phyloP scores from a whole-genome alignment of 2,888 invertebrate genomes.

The Eulithis testata region DNA sequence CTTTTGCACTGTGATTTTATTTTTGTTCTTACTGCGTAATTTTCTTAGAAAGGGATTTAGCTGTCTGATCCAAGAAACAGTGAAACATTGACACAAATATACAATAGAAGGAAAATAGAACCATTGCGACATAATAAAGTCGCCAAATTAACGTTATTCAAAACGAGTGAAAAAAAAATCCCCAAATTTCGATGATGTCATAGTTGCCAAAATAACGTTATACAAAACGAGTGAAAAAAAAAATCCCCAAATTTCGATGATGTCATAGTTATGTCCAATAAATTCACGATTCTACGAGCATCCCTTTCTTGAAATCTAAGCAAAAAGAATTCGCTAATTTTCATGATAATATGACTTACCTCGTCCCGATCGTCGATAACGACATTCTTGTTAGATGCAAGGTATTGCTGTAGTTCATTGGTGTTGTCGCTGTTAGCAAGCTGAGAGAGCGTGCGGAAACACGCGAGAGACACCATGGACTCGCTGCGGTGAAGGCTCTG shows the following conservation, averaged over 20 bases:
- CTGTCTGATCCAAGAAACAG: too few species aligned
- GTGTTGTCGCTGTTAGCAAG: slow-evolving; percentile 93
- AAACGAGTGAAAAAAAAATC: background rate
- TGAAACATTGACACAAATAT: too few species aligned
- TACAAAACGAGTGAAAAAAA: background rate
- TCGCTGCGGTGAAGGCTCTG: slow-evolving; percentile 95
- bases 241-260: background rate
- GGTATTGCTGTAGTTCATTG: slow-evolving; percentile 90
- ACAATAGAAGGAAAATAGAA: background rate
- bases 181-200: background rate
- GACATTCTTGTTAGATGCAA: slow-evolving; percentile 92
- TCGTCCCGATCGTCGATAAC: slow-evolving; percentile 95
- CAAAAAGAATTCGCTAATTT: too few species aligned
- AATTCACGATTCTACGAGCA: background rate
- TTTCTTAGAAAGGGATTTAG: too few species aligned
- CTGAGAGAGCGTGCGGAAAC: slow-evolving; percentile 91
- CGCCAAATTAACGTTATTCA: background rate
- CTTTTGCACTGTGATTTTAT: too few species aligned
- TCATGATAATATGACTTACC: slow-evolving; percentile 74
- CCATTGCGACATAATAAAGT: background rate
- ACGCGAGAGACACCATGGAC: slow-evolving; percentile 94
- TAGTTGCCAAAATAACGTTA: background rate
- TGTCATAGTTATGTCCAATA: background rate
- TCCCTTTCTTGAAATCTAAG: background rate
- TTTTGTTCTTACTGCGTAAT: too few species aligned